These are phyloP conservation scores for Lepidocyrtoides sp. DNA, from an alignment of 2,888 invertebrate genomes.

Conservation along the genomic window DNA sequence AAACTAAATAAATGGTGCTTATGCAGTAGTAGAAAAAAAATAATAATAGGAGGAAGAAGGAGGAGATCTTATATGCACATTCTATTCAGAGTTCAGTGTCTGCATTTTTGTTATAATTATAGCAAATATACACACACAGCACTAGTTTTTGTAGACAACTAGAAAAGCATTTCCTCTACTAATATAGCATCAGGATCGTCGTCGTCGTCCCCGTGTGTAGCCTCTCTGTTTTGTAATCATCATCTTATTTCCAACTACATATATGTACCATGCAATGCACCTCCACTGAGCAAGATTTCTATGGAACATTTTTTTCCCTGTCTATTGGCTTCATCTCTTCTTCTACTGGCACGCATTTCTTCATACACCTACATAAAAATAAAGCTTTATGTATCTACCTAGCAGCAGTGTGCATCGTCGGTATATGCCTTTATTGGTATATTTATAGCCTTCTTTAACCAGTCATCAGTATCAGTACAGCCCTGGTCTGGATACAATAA, in stretches of 20 bases:
- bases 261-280: conserved; percentile 55
- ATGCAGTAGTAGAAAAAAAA: neutral
- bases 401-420: neutral
- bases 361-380: neutral
- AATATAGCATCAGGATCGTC: conserved; percentile 8
- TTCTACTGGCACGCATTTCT: neutral
- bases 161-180: neutral
- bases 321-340: neutral
- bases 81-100: neutral
- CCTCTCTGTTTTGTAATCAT: neutral
- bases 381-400: neutral
- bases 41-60: neutral
- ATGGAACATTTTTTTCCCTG: conserved; percentile 29
- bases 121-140: conserved; percentile 10
- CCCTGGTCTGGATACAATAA: neutral
- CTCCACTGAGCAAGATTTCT: conserved; percentile 49
- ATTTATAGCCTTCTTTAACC: neutral
- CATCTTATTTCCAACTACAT: neutral
- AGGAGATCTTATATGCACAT: conserved; percentile 1
- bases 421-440: neutral
- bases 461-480: neutral
- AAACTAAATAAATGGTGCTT: neutral
- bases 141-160: neutral
- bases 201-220: neutral
- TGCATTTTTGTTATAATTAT: conserved; percentile 5